Evolutionary conservation across 2,888 invertebrate species (phyloP), one percentile per base, ranked within the genome.

Genomic region (Leucophenga montana): DNA sequence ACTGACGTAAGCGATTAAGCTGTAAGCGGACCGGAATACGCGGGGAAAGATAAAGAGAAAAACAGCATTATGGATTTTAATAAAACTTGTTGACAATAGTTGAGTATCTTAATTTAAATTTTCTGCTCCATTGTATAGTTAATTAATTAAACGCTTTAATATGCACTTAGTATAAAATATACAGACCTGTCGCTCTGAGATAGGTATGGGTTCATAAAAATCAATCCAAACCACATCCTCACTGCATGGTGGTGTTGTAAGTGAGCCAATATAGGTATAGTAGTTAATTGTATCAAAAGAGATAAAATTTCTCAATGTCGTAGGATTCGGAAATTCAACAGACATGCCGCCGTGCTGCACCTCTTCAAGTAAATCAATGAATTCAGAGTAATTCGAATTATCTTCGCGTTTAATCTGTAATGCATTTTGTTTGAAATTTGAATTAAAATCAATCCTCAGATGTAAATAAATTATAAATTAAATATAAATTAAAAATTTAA

Each of bases 171-270:
- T 27, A 2, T 27, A 4, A 3, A 27, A 8, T 39, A 39, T 39
- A 39, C 39, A 11, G 4, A 93, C 94, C 91, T 94, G 93, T 54
- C 91, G 89, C 75, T 92, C 92, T 0, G 93, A 92, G 69, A 94
- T 89, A 73, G 90, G 88, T 6, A 95, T 92, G 0, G 95, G 93
- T 72, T 93, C 90, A 78, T 92, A 92, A 82, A 95, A 95, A 80
- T 96, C 95, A 70, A 96, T 92, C 96, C 96, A 97, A 53, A 92
- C 93, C 53, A 96, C 96, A 64, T 94, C 93, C 89, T 97, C 96
- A 22, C 92, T 92, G 78, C 94, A 95, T 0, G 96, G 96, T 1
- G 96, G 96, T 1, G 96, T 96, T 3, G 96, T 96, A 75, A 96
- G 87, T 0, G 96, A 96, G 0, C 97, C 97, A 57, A 91, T 90